phyloP scores from a whole-genome alignment of 2,888 invertebrate genomes.

The Dynastes grantii region DNA sequence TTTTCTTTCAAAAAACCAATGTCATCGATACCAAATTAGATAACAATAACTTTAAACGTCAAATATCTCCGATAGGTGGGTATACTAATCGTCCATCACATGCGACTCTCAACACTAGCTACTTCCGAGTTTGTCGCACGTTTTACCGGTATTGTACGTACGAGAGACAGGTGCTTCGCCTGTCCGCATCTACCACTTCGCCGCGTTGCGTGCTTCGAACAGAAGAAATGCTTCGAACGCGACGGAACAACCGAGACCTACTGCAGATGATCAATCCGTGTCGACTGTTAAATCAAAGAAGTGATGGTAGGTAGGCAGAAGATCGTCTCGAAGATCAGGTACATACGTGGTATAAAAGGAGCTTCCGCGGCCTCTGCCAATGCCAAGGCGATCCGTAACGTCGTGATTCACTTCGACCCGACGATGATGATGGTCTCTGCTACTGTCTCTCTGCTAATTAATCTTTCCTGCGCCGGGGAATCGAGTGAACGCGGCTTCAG shows the following conservation, averaged over 20 bases:
- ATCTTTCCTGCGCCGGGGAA: conserved; percentile 28
- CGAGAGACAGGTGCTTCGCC: too few relatives aligned
- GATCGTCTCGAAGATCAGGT: too few relatives aligned
- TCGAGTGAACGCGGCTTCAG: not conserved
- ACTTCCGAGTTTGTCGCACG: not conserved
- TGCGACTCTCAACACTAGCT: too few relatives aligned
- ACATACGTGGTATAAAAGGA: conserved; percentile 26
- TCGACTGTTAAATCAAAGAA: conserved; percentile 59
- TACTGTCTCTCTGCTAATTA: conserved; percentile 52
- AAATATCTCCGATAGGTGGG: too few relatives aligned
- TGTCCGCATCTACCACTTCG: conserved; percentile 1
- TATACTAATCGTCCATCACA: too few relatives aligned
- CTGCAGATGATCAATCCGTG: conserved; percentile 58
- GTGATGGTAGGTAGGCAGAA: conserved; percentile 53
- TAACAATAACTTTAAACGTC: too few relatives aligned
- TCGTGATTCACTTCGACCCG: conserved; percentile 53
- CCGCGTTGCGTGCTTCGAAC: not conserved
- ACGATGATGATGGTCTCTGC: too few relatives aligned
- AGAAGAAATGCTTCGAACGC: conserved; percentile 20
- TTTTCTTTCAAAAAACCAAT: too few relatives aligned
- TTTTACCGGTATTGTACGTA: not conserved
- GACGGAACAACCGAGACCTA: conserved; percentile 52
- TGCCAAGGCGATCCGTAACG: conserved; percentile 56
- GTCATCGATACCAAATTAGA: too few relatives aligned
- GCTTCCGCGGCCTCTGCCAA: conserved; percentile 55